A percentile compares a stretch with the other conserved stretches of the same genome.
Evolutionary conservation across 2,888 invertebrate species (phyloP).

Genomic region (Andrena trimmerana): DNA sequence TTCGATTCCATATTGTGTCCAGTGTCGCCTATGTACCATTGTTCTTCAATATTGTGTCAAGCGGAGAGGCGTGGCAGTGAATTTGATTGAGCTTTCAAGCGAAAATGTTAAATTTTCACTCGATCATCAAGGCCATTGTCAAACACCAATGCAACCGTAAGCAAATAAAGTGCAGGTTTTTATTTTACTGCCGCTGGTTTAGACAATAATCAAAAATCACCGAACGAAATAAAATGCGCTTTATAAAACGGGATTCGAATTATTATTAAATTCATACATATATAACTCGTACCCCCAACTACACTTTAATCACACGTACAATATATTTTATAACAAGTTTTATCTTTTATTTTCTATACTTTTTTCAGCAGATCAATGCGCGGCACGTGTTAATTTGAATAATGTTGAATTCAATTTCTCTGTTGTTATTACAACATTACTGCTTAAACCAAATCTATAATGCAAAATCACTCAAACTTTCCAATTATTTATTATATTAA

Average conservation of each 20-base stretch:
- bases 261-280: not conserved
- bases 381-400: too few species aligned
- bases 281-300: not conserved
- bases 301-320: conserved; percentile 4
- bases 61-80: not conserved
- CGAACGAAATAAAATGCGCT: not conserved
- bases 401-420: too few species aligned
- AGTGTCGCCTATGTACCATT: conserved; percentile 36
- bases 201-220: conserved; percentile 2
- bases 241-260: not conserved
- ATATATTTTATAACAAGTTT: not conserved
- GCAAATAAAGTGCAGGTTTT: conserved; percentile 20
- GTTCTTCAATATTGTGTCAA: conserved; percentile 48
- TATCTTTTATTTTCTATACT: too few species aligned
- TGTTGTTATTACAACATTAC: too few species aligned
- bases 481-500: too few species aligned
- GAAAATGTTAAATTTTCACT: conserved; percentile 56
- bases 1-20: conserved; percentile 48
- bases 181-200: conserved; percentile 7
- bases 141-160: conserved; percentile 18
- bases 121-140: conserved; percentile 46
- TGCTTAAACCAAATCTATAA: too few species aligned
- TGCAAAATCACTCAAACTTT: too few species aligned
- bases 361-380: too few species aligned
- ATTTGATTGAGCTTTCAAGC: conserved; percentile 39